Evolutionary conservation across 2,888 invertebrate genomes (phyloP).

Genomic region (Nymphalis urticae): DNA sequence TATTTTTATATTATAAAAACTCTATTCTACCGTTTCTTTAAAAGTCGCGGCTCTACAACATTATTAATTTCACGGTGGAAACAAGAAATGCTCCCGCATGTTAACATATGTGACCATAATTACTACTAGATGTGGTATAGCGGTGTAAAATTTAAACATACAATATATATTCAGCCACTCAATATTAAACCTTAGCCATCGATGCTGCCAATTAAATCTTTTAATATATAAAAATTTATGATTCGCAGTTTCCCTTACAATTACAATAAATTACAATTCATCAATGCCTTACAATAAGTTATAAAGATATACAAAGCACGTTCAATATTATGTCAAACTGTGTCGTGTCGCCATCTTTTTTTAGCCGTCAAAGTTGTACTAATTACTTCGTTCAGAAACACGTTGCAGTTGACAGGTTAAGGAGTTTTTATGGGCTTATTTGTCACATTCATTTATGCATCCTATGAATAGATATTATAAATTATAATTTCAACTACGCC

Average conservation of each 20-base stretch:
- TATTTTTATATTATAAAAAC: neutral
- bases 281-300: too few species aligned
- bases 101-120: constrained; percentile 1
- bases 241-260: too few species aligned
- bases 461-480: constrained; percentile 2
- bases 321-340: neutral
- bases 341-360: constrained; percentile 1
- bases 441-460: constrained; percentile 5
- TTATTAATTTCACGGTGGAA: constrained; percentile 4
- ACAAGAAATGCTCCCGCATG: neutral
- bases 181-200: too few species aligned
- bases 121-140: neutral
- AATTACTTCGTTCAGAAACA: constrained; percentile 11
- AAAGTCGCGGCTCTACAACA: neutral
- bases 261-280: too few species aligned
- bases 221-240: too few species aligned
- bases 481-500: neutral
- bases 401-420: constrained; percentile 6
- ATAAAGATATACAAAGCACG: neutral
- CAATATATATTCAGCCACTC: too few species aligned
- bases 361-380: constrained; percentile 18
- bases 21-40: neutral
- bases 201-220: too few species aligned
- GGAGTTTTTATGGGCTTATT: constrained; percentile 2
- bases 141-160: too few species aligned